These are phyloP conservation scores for Penaeus chinensis DNA, from an alignment of 1,140 invertebrate species.

Conservation along the genomic window DNA sequence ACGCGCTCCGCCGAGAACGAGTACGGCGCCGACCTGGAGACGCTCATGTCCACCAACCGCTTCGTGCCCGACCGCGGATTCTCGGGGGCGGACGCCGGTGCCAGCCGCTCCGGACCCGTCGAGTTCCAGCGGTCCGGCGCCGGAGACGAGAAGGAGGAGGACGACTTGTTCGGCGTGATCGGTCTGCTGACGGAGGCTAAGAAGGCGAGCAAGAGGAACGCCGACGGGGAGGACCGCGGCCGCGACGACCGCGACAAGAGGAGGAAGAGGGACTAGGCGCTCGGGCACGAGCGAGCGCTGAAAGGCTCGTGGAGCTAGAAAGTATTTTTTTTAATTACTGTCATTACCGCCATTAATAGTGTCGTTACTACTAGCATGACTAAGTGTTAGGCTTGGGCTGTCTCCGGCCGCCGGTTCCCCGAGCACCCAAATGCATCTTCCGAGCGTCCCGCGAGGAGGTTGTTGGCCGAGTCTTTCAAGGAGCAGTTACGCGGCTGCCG, in stretches of 20 bases:
- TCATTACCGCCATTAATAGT: no score
- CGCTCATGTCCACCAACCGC: slow-evolving; percentile 66
- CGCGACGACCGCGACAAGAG: slow-evolving; percentile 65
- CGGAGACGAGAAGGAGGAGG: slow-evolving; percentile 76
- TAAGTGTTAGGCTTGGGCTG: no score
- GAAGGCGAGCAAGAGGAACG: slow-evolving; percentile 75
- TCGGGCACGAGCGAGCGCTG: background rate
- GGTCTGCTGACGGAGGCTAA: slow-evolving; percentile 98
- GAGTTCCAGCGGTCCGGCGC: slow-evolving; percentile 78
- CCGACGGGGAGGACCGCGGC: slow-evolving; percentile 67
- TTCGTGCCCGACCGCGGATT: slow-evolving; percentile 98
- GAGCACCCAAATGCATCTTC: no score
- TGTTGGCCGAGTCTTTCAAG: no score
- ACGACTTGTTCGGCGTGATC: slow-evolving; percentile 97
- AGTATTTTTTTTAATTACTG: no score
- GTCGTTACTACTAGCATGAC: no score
- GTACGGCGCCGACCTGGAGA: slow-evolving; percentile 90
- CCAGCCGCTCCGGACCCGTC: slow-evolving; percentile 88
- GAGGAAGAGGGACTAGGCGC: slow-evolving; percentile 61
- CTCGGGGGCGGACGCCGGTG: slow-evolving; percentile 82
- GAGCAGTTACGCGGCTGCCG: no score
- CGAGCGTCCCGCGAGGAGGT: no score
- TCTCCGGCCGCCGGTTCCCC: no score
- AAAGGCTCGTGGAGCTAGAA: no score
- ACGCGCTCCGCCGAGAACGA: slow-evolving; percentile 88